Base-by-base conservation (phyloP, 2,113 vertebrate genomes). In the Ramphastos sulfuratus region DNA sequence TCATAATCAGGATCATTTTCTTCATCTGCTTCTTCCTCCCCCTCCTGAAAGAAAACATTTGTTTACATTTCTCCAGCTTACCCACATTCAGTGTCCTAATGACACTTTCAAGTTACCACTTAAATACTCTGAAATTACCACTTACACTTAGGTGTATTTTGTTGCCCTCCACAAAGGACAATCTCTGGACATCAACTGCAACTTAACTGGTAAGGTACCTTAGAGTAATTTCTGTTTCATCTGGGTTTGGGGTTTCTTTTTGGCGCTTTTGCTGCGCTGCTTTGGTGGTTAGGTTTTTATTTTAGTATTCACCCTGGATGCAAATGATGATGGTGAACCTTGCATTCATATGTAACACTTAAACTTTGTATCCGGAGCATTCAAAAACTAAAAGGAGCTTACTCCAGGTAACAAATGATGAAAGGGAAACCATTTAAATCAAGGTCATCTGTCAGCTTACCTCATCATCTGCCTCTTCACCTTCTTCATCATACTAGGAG, bases 1-100 rank as follows among this genome's bases (percentile, higher is more conserved):
- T 99, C 99, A 94, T 98, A 99, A 91, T 99, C 99, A 48, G 99
- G 99, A 98, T 99, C 99, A 52, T 99, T 99, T 97, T 99, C 99
- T 96, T 99, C 99, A 80, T 99, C 99, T 52, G 98, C 99, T 98
- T 99, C 99, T 97, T 99, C 99, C 95, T 99, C 99, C 15, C 99
- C 99, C 97, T 99, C 99, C 99, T 99, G 95, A 96, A 97, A 96
- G 37, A 88, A 65, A 88, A 78, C 8, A 81, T 10, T 78, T 79
- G 27, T 60, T 92, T 70, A 13, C 39, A 59, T 87, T 90, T 88
- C 44, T 72, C 50, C 65, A 65, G 33, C 25, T 90, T 90, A 83
- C 31, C 37, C 37, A 39, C 37, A 39, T 11, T 39, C 37, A 39
- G 37, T 39, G 37, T 39, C 37, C 37, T 39, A 39, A 39, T 39